Evolutionary conservation across 2,797 vertebrate genomes (phyloP).

Genomic region (Dipus sagitta): DNA sequence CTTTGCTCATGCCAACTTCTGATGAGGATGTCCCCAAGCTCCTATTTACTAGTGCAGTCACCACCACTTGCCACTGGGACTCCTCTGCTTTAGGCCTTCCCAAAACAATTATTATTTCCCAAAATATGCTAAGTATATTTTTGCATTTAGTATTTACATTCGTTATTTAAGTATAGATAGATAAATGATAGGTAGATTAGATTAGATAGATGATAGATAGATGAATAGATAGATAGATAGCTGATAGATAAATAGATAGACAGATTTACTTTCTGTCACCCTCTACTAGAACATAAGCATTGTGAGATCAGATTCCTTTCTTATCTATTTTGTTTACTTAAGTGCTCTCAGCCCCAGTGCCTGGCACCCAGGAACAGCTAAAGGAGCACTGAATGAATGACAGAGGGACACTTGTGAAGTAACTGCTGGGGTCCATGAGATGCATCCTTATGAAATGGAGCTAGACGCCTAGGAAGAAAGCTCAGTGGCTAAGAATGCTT

Average conservation of each 20-base stretch:
- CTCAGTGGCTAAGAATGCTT: too few species aligned
- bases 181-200: too few species aligned
- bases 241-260: background rate
- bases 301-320: background rate
- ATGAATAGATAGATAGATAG: too few species aligned
- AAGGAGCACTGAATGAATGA: background rate
- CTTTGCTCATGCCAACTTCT: background rate
- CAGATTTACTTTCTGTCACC: background rate
- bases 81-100: background rate
- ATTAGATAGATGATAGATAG: too few species aligned
- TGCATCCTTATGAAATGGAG: too few species aligned
- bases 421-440: too few species aligned
- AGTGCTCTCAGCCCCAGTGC: background rate
- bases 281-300: background rate
- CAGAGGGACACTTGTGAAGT: background rate
- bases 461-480: too few species aligned
- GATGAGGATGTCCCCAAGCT: background rate
- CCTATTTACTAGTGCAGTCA: too few species aligned
- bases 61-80: background rate
- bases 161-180: background rate
- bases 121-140: background rate
- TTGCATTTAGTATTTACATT: too few species aligned
- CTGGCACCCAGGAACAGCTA: background rate
- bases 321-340: background rate
- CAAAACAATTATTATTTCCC: background rate